These are phyloP conservation scores for Magallana angulata DNA, from an alignment of 1,140 invertebrate genomes.

Conservation along the genomic window DNA sequence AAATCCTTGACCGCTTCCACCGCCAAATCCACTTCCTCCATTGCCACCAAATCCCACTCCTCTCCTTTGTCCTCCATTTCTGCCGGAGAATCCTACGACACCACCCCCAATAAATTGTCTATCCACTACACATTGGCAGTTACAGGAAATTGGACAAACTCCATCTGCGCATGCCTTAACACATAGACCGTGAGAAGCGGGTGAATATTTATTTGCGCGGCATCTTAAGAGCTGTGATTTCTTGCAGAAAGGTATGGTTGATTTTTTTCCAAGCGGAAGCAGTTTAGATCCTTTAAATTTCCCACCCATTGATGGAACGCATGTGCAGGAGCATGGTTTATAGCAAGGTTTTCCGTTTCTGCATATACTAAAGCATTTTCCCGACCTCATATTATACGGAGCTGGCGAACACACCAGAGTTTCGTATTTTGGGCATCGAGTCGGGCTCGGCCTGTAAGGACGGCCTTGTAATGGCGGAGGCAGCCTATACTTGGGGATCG, in stretches of 20 bases:
- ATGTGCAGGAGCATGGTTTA: background rate
- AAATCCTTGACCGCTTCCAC: background rate
- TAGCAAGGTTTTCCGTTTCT: slow-evolving; percentile 23
- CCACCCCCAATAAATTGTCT: background rate
- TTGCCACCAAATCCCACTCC: background rate
- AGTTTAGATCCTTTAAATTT: background rate
- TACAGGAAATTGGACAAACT: background rate
- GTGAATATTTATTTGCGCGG: background rate
- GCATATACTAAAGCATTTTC: slow-evolving; percentile 20
- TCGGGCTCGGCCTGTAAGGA: background rate
- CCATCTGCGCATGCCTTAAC: background rate
- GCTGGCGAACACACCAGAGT: slow-evolving; percentile 5
- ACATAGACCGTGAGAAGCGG: background rate
- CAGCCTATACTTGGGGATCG: background rate
- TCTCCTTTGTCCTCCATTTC: background rate
- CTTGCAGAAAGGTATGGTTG: background rate
- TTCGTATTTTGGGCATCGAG: background rate
- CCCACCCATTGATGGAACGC: background rate
- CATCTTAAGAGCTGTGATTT: background rate
- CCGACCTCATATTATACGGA: background rate
- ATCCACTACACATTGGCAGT: background rate
- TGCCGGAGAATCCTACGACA: background rate
- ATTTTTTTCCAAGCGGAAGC: background rate
- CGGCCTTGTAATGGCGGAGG: background rate
- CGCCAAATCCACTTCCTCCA: background rate